Evolutionary conservation across 1,140 invertebrate genomes (phyloP).

Genomic region (Eueides isabella): DNA sequence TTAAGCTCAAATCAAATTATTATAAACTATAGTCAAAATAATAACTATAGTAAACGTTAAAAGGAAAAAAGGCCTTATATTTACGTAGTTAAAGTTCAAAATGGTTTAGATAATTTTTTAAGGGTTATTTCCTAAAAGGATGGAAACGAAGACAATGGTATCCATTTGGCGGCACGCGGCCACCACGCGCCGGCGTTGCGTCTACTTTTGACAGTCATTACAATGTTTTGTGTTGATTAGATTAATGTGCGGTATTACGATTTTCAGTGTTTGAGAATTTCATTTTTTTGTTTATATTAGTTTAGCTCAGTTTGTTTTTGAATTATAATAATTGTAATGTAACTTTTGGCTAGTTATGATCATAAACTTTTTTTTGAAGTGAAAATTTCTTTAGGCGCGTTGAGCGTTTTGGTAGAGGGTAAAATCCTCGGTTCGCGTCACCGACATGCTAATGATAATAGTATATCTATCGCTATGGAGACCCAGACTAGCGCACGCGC

Average conservation of each 20-base stretch:
- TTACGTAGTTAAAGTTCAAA: not conserved
- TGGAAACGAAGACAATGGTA: slow-evolving; percentile 62
- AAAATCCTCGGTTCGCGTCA: too few relatives aligned
- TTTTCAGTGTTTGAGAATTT: not conserved
- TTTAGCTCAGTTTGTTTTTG: too few relatives aligned
- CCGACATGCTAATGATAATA: too few relatives aligned
- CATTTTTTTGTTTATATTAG: slow-evolving; percentile 1
- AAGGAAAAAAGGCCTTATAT: not conserved
- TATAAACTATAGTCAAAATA: slow-evolving; percentile 21
- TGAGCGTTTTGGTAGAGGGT: too few relatives aligned
- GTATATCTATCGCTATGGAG: too few relatives aligned
- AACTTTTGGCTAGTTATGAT: too few relatives aligned
- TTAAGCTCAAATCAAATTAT: slow-evolving; percentile 1
- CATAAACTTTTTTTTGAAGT: too few relatives aligned
- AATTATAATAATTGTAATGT: too few relatives aligned
- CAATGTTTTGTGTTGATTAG: slow-evolving; percentile 79
- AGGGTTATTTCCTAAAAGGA: slow-evolving; percentile 50
- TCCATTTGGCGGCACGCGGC: slow-evolving; percentile 65
- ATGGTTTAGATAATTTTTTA: not conserved
- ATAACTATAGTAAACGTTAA: not conserved
- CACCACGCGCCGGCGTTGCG: slow-evolving; percentile 56
- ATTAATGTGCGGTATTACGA: slow-evolving; percentile 67
- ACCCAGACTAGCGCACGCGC: too few relatives aligned
- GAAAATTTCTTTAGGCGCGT: too few relatives aligned
- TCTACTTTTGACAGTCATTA: slow-evolving; percentile 69